phyloP scores from a whole-genome alignment of 2,113 vertebrate genomes.

The Vireo altiloquus region DNA sequence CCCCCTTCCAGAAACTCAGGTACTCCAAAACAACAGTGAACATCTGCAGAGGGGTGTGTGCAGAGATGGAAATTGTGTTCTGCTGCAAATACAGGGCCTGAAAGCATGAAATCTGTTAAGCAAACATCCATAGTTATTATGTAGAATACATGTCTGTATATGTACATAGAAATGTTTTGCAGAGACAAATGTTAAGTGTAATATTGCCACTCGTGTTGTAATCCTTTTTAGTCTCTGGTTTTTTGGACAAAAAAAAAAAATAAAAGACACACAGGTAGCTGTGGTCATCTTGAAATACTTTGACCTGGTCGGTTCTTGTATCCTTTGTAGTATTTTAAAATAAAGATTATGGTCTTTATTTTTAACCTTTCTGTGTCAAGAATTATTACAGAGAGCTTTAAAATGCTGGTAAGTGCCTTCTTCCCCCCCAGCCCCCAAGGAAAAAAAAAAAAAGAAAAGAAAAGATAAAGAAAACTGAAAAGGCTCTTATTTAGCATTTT shows the following conservation, averaged over 20 bases:
- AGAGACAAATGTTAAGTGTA: background rate
- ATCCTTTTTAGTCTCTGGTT: background rate
- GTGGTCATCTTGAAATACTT: background rate
- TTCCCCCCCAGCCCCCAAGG: rapidly evolving
- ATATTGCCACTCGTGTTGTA: background rate
- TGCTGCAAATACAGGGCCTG: background rate
- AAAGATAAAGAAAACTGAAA: no score
- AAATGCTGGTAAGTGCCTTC: background rate
- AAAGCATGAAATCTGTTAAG: background rate
- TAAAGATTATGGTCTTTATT: background rate
- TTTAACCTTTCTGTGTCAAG: background rate
- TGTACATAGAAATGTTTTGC: background rate
- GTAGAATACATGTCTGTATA: background rate
- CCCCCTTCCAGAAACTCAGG: background rate
- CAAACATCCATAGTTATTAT: background rate
- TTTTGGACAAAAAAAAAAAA: background rate
- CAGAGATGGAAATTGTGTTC: background rate
- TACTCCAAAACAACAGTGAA: background rate
- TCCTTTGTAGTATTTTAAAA: background rate
- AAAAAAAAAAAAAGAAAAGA: no score
- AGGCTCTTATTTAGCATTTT: background rate
- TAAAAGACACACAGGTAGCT: background rate
- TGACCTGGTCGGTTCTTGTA: background rate
- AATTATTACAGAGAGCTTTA: background rate
- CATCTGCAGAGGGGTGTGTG: background rate